Percentiles rank a stretch among this genome's conserved stretches.
These are phyloP conservation scores for Operophtera brumata DNA, from an alignment of 2,888 invertebrate genomes.

Conservation along the genomic window DNA sequence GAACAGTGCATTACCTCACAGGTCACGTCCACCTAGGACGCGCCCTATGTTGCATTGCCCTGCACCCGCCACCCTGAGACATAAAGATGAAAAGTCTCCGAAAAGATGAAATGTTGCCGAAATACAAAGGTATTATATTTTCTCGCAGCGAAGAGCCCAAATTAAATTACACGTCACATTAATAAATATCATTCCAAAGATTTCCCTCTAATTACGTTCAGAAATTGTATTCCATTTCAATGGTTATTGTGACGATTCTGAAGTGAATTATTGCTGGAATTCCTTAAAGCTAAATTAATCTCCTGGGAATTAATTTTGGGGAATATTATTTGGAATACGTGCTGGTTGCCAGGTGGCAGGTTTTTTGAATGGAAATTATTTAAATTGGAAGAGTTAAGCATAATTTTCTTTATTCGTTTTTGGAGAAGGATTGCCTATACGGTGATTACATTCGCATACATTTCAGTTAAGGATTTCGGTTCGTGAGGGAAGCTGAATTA, in stretches of 20 bases:
- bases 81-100: no score
- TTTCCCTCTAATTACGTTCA: constrained; percentile 6
- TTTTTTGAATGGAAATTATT: not conserved
- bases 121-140: no score
- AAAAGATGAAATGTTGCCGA: no score
- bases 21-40: no score
- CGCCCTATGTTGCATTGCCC: no score
- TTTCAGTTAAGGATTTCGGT: no score
- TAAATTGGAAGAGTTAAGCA: not conserved
- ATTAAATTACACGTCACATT: not conserved
- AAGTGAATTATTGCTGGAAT: constrained; percentile 16
- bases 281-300: constrained; percentile 8
- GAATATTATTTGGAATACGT: not conserved
- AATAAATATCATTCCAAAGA: constrained; percentile 3
- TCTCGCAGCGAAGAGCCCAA: not conserved
- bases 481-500: no score
- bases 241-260: constrained; percentile 17
- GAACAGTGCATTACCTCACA: no score
- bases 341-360: not conserved
- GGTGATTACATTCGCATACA: no score
- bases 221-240: constrained; percentile 16
- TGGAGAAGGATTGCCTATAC: no score
- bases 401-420: no score
- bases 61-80: no score
- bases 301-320: constrained; percentile 6